phyloP scores from a whole-genome alignment of 2,888 invertebrate genomes.

The Stegana nigrithorax region DNA sequence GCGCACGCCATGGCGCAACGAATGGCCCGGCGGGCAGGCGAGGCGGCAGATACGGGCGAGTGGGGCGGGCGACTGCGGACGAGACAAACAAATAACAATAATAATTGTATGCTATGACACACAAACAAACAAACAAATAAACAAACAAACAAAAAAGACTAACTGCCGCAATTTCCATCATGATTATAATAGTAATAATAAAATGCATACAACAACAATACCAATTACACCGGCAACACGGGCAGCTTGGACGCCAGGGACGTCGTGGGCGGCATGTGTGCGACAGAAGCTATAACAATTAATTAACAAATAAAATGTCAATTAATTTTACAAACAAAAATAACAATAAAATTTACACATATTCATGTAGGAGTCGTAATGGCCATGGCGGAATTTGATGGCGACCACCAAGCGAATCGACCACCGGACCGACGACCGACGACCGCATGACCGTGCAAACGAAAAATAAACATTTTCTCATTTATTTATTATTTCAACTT shows the following conservation, averaged over 20 bases:
- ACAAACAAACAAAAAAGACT: no score
- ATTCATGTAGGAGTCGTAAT: not conserved
- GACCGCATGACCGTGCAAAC: conserved; percentile 12
- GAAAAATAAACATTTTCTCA: conserved; percentile 48
- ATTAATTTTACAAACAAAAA: conserved; percentile 63
- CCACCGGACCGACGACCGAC: conserved; percentile 24
- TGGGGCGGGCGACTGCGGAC: not conserved
- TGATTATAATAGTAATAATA: not conserved
- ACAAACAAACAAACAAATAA: not conserved
- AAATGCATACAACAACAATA: not conserved
- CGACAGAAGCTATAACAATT: conserved; percentile 63
- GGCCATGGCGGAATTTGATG: not conserved
- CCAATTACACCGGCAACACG: conserved; percentile 8
- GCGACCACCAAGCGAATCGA: not conserved
- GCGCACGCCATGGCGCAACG: conserved; percentile 11
- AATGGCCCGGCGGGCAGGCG: not conserved
- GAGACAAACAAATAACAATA: conserved; percentile 42
- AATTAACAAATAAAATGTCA: conserved; percentile 68
- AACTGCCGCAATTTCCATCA: conserved; percentile 45
- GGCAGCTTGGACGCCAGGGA: conserved; percentile 15
- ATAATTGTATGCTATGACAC: conserved; percentile 30
- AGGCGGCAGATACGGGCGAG: no score
- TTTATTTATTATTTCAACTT: conserved; percentile 62
- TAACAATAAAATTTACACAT: conserved; percentile 58
- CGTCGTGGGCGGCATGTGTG: conserved; percentile 18